Evolutionary conservation across 2,888 invertebrate genomes (phyloP).

Genomic region (Cancer borealis): DNA sequence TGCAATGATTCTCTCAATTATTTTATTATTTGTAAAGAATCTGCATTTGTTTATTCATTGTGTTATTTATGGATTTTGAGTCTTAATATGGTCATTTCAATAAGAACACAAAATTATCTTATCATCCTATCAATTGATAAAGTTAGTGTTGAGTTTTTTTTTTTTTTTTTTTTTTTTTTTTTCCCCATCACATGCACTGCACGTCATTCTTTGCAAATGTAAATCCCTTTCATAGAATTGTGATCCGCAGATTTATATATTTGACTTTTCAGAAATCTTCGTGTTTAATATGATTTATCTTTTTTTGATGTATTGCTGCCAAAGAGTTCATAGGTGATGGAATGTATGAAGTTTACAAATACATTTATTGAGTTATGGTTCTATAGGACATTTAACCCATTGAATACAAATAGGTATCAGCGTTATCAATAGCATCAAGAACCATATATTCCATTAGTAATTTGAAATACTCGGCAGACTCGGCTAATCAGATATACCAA

Average conservation of each 20-base stretch:
- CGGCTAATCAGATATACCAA: too few species aligned
- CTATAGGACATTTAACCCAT: too few species aligned
- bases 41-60: background rate
- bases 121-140: background rate
- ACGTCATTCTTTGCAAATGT: background rate
- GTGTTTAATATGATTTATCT: background rate
- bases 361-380: background rate
- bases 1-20: background rate
- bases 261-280: background rate
- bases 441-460: too few species aligned
- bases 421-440: too few species aligned
- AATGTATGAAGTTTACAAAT: background rate
- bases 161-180: too few species aligned
- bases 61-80: background rate
- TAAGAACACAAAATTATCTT: background rate
- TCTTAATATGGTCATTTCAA: background rate
- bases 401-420: too few species aligned
- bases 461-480: too few species aligned
- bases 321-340: background rate
- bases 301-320: background rate
- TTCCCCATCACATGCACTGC: conserved; percentile 40
- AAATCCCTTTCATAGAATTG: conserved; percentile 34
- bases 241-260: background rate
- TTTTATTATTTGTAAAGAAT: background rate
- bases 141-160: background rate